These are phyloP conservation scores for Pristionchus japonicus DNA, from an alignment of 2,888 invertebrate species.

Conservation along the genomic window DNA sequence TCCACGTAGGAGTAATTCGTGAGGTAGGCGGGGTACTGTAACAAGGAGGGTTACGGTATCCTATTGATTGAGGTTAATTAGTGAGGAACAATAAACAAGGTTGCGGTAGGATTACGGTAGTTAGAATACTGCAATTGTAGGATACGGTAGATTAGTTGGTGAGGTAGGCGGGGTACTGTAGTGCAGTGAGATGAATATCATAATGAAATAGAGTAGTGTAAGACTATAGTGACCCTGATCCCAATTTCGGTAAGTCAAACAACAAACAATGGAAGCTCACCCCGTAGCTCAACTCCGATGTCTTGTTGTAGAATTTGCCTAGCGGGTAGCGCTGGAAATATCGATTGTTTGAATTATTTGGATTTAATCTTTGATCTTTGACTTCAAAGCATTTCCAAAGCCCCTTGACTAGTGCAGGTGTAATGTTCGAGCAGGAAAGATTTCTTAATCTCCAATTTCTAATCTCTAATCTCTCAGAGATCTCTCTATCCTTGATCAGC, in stretches of 20 bases:
- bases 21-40: slow-evolving; percentile 10
- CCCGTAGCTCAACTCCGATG: not conserved
- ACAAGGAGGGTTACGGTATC: not conserved
- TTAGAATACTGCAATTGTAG: not conserved
- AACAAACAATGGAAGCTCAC: not conserved
- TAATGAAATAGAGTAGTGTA: too few relatives aligned
- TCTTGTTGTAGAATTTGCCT: not conserved
- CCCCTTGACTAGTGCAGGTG: not conserved
- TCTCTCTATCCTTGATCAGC: not conserved
- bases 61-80: too few relatives aligned
- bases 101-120: not conserved
- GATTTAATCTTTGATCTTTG: not conserved
- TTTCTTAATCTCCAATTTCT: not conserved
- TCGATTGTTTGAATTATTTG: not conserved
- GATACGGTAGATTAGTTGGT: not conserved
- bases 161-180: not conserved
- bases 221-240: too few relatives aligned
- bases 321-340: not conserved
- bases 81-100: too few relatives aligned
- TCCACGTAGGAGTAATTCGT: slow-evolving; percentile 13
- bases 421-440: not conserved
- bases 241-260: not conserved
- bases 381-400: not conserved
- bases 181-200: too few relatives aligned
- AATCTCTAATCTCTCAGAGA: not conserved